Evolutionary conservation across 2,113 vertebrate genomes (phyloP).

Genomic region (Dasyurus viverrinus): DNA sequence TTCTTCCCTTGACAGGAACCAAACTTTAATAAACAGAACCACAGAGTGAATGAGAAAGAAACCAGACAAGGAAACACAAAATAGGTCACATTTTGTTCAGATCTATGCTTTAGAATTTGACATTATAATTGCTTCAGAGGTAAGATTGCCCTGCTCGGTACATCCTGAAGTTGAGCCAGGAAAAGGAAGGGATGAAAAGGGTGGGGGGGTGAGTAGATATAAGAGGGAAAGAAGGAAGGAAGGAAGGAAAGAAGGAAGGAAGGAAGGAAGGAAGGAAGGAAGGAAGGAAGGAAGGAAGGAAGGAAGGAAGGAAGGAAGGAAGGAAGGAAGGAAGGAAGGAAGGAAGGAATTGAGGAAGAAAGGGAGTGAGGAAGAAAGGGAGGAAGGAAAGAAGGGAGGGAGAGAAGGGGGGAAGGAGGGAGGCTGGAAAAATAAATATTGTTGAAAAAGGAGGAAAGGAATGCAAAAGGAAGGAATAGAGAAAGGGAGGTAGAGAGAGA

Average conservation of each 20-base stretch:
- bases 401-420: neutral
- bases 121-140: slow-evolving; percentile 40
- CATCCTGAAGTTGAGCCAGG: neutral
- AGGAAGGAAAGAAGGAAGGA: neutral
- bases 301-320: no score
- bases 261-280: no score
- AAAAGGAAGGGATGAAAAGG: neutral
- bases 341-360: no score
- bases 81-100: slow-evolving; percentile 36
- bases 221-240: neutral
- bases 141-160: neutral
- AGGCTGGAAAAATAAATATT: neutral
- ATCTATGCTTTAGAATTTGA: slow-evolving; percentile 61
- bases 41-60: slow-evolving; percentile 73
- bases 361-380: neutral
- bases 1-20: slow-evolving; percentile 67
- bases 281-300: neutral
- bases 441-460: neutral
- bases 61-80: slow-evolving; percentile 56
- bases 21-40: slow-evolving; percentile 68
- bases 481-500: neutral
- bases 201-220: no score
- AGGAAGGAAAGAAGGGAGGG: neutral
- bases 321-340: neutral
- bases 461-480: no score